These are phyloP conservation scores for Phalacrocorax carbo DNA, from an alignment of 2,113 vertebrate genomes.

Conservation along the genomic window DNA sequence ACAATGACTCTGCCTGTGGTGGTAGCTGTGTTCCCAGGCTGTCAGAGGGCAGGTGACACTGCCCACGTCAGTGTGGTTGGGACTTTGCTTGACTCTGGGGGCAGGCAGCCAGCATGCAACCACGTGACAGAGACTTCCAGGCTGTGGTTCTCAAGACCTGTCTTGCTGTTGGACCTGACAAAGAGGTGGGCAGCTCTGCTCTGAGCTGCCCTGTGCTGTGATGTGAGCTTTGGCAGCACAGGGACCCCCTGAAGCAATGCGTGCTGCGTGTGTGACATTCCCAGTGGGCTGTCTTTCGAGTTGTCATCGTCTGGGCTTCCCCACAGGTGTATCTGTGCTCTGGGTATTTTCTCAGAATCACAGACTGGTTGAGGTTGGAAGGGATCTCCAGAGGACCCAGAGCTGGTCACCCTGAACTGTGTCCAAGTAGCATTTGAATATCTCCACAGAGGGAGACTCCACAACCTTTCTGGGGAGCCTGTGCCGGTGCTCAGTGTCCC, in stretches of 20 bases:
- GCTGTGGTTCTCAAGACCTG: not conserved
- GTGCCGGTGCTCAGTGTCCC: not conserved
- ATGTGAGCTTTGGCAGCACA: accelerated
- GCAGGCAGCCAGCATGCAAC: accelerated
- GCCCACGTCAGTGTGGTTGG: accelerated
- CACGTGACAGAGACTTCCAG: not conserved
- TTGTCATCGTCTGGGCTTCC: not conserved
- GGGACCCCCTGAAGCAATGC: not conserved
- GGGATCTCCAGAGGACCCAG: not conserved
- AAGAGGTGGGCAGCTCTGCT: not conserved
- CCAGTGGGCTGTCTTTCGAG: not conserved
- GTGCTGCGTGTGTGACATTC: not conserved
- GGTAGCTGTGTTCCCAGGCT: not conserved
- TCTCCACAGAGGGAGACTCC: not conserved
- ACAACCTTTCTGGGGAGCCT: not conserved
- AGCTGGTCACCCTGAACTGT: not conserved
- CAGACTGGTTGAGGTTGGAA: not conserved
- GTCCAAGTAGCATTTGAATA: not conserved
- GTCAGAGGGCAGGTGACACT: not conserved
- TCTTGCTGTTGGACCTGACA: not conserved
- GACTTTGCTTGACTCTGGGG: not conserved
- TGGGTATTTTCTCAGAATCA: not conserved
- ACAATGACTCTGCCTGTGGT: accelerated
- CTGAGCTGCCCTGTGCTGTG: accelerated
- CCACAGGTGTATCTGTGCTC: not conserved